phyloP scores from a whole-genome alignment of 2,113 vertebrate species.

The Calidris pygmaea region DNA sequence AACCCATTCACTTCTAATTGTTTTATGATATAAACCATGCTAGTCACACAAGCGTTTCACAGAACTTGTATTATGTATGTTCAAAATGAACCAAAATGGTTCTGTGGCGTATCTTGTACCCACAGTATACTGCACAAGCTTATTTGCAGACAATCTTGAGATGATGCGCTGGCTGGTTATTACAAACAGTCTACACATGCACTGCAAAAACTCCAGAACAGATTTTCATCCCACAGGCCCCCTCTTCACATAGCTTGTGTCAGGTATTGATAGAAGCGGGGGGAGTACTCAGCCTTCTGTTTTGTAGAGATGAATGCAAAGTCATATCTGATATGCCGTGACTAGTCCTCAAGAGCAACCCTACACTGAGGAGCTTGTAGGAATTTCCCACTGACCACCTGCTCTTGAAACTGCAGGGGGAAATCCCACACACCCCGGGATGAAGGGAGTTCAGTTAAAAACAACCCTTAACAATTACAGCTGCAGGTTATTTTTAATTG shows the following conservation, averaged over 20 bases:
- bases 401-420: conserved; percentile 57
- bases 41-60: neutral
- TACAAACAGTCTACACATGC: neutral
- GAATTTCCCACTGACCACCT: conserved; percentile 76
- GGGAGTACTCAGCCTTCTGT: neutral
- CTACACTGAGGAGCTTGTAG: conserved; percentile 1
- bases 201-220: neutral
- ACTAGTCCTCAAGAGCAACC: conserved; percentile 13
- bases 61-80: neutral
- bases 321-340: neutral
- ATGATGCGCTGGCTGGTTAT: neutral
- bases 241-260: neutral
- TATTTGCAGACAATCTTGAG: neutral
- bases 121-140: neutral
- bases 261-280: neutral
- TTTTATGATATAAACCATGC: neutral
- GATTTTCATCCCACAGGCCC: neutral
- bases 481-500: conserved; percentile 75
- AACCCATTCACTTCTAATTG: conserved; percentile 25
- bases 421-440: conserved; percentile 67
- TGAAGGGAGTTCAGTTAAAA: conserved; percentile 60
- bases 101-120: neutral
- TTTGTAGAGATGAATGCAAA: neutral
- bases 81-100: neutral
- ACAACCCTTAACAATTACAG: conserved; percentile 66